A percentile compares a stretch with the other conserved stretches of the same genome.
phyloP scores from a whole-genome alignment of 2,888 invertebrate genomes.

The Drosophila monieri region DNA sequence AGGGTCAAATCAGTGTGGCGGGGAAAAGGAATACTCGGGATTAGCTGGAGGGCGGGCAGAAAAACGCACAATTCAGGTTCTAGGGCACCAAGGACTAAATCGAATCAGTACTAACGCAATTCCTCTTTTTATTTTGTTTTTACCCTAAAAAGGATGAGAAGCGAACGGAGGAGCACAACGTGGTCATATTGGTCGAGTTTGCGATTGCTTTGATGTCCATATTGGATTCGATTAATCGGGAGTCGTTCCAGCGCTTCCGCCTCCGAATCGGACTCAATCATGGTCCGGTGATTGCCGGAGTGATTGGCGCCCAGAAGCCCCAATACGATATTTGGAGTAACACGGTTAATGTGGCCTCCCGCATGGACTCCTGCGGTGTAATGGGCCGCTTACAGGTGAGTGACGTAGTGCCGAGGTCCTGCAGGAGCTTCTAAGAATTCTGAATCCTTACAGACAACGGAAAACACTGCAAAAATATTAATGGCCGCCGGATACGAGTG shows the following conservation, averaged over 20 bases:
- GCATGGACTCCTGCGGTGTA: conserved; percentile 98
- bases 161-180: conserved; percentile 93
- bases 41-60: conserved; percentile 53
- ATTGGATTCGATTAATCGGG: conserved; percentile 96
- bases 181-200: conserved; percentile 96
- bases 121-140: conserved; percentile 20
- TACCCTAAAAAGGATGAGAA: conserved; percentile 86
- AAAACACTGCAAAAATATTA: conserved; percentile 92
- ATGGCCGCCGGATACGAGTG: conserved; percentile 94
- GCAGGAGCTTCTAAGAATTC: not conserved
- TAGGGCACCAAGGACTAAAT: conserved; percentile 45
- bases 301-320: conserved; percentile 98
- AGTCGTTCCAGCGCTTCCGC: conserved; percentile 98
- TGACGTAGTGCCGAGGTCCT: not conserved
- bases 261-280: conserved; percentile 90
- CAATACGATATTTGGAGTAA: conserved; percentile 99
- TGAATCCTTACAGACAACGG: conserved; percentile 87
- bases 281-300: conserved; percentile 94
- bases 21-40: conserved; percentile 50
- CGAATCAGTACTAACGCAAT: conserved; percentile 52
- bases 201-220: conserved; percentile 96
- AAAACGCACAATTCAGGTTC: conserved; percentile 66
- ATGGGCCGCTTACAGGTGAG: conserved; percentile 92
- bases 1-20: conserved; percentile 53
- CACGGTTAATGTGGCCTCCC: conserved; percentile 97